These are phyloP conservation scores for Chondrilla cf. caribensis DNA, from an alignment of 37 sponge, comb jelly and placozoan genomes.

Conservation along the genomic window DNA sequence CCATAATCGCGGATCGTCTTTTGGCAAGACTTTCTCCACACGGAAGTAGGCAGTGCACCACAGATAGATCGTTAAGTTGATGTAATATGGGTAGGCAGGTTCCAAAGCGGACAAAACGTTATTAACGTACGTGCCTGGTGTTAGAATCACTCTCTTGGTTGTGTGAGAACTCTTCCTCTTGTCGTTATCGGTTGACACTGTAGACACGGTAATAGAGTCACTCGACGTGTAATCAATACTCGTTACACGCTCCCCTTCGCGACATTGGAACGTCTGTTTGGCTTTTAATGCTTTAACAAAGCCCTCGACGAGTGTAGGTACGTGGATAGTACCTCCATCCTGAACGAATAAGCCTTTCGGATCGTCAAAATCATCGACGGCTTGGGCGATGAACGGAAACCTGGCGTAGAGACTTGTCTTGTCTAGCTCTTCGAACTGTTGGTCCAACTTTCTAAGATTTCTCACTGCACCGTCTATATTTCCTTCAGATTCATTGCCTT, in stretches of 20 bases:
- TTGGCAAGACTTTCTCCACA: no score
- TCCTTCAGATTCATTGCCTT: slow-evolving; percentile 10
- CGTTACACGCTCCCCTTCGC: background rate
- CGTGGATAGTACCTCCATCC: slow-evolving; percentile 21
- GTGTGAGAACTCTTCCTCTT: background rate
- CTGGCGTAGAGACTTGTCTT: background rate
- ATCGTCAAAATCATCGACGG: background rate
- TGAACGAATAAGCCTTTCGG: background rate
- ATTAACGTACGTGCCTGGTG: slow-evolving; percentile 29
- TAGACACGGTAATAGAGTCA: background rate
- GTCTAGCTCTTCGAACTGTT: background rate
- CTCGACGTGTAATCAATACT: slow-evolving; percentile 11
- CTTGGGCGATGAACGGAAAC: slow-evolving; percentile 32
- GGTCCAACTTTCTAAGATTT: background rate
- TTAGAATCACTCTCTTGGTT: slow-evolving; percentile 19
- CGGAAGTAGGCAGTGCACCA: slow-evolving; percentile 29
- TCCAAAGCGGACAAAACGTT: background rate
- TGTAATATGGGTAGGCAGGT: background rate
- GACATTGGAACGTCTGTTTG: background rate
- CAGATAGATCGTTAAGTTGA: slow-evolving; percentile 8
- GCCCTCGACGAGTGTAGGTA: slow-evolving; percentile 1
- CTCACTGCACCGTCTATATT: slow-evolving; percentile 13
- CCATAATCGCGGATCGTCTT: background rate
- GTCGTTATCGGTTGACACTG: background rate
- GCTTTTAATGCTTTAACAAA: slow-evolving; percentile 5